phyloP scores from a whole-genome alignment of 2,797 vertebrate species.

The Platalea minor region DNA sequence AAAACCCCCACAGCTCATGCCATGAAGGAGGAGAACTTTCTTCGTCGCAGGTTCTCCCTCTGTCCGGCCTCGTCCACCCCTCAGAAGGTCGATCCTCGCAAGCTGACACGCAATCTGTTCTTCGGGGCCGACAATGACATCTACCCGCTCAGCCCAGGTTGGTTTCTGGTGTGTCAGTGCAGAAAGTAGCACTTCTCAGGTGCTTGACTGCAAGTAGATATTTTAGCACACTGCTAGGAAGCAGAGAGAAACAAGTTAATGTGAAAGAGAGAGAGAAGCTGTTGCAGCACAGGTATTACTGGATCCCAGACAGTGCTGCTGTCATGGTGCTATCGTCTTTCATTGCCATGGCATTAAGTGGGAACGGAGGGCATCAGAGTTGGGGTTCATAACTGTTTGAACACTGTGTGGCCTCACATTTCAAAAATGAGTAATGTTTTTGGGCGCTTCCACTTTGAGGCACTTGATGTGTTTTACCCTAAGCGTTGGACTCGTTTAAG shows the following conservation, averaged over 20 bases:
- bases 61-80: conserved; percentile 85
- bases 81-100: conserved; percentile 87
- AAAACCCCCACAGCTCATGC: conserved; percentile 80
- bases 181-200: neutral
- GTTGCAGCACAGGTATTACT: neutral
- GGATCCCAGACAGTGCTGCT: neutral
- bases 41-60: conserved; percentile 90
- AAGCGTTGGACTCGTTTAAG: neutral
- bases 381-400: neutral
- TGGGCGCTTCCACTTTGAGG: neutral
- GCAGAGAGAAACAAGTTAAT: neutral
- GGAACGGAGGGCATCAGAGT: neutral
- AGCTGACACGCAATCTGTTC: conserved; percentile 86
- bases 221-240: neutral
- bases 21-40: conserved; percentile 98
- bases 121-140: conserved; percentile 87
- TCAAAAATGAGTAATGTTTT: neutral
- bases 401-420: neutral
- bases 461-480: neutral
- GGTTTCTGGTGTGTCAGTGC: neutral
- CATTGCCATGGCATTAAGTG: neutral
- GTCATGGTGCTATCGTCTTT: neutral
- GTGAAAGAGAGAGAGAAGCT: neutral
- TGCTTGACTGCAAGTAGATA: neutral
- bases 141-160: conserved; percentile 86